A percentile compares a stretch with the other conserved stretches of the same genome.
Conservation (phyloP, 2,113 vertebrate genomes). For the Tachysurus vachellii region DNA sequence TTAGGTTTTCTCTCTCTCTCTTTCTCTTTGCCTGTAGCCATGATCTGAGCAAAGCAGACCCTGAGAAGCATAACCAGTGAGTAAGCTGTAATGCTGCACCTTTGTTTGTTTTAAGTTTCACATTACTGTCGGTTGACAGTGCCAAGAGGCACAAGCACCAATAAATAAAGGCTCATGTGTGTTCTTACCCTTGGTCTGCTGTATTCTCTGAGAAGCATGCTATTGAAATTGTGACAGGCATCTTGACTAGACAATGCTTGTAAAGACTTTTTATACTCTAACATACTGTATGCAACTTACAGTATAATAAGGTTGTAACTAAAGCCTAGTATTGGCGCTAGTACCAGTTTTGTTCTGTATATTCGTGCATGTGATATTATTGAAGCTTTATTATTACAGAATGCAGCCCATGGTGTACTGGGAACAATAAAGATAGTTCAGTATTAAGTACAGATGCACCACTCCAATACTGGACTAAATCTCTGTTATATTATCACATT, state of each 20-base stretch:
- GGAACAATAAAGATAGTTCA: not conserved
- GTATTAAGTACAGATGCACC: not conserved
- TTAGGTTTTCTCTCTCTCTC: not conserved
- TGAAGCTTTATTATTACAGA: not conserved
- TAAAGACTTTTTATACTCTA: not conserved
- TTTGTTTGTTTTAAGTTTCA: constrained; percentile 7
- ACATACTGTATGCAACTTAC: not conserved
- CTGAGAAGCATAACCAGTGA: not conserved
- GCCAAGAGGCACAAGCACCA: not conserved
- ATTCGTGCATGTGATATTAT: not conserved
- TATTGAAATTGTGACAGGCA: not conserved
- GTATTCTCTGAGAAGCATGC: not conserved
- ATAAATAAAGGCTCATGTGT: constrained; percentile 9
- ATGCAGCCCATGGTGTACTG: not conserved
- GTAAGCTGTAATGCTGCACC: not conserved
- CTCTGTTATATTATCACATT: not conserved
- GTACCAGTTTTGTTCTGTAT: not conserved
- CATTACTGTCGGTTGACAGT: constrained; percentile 10
- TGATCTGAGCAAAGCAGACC: constrained; percentile 3
- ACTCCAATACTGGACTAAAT: not conserved
- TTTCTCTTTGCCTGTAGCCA: not conserved
- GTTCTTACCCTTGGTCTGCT: not conserved
- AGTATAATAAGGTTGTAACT: not conserved
- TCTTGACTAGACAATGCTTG: not conserved
- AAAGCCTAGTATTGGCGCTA: not conserved